Evolutionary conservation across 2,113 vertebrate genomes (phyloP).

Genomic region (Electrona antarctica): DNA sequence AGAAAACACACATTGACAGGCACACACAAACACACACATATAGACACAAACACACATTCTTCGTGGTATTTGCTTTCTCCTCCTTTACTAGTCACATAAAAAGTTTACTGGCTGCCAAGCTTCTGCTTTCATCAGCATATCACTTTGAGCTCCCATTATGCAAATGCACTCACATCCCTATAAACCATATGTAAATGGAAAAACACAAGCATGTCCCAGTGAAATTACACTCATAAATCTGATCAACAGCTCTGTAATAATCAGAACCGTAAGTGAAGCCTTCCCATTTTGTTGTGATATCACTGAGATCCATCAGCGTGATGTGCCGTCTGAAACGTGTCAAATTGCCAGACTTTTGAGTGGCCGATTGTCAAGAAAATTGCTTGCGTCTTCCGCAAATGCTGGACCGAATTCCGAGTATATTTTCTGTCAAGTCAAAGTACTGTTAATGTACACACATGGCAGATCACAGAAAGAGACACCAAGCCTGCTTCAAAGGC

Average conservation of each 20-base stretch:
- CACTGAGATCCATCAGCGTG: constrained; percentile 40
- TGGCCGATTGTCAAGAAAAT: constrained; percentile 50
- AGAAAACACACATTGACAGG: background rate
- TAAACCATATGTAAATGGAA: constrained; percentile 74
- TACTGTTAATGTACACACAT: background rate
- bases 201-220: constrained; percentile 69
- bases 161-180: constrained; percentile 70
- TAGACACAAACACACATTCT: background rate
- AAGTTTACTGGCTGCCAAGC: constrained; percentile 60
- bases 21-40: background rate
- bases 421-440: constrained; percentile 23
- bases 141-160: constrained; percentile 73
- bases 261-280: constrained; percentile 63
- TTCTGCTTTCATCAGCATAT: constrained; percentile 74
- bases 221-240: constrained; percentile 75
- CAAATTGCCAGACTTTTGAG: constrained; percentile 50
- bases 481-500: constrained; percentile 17
- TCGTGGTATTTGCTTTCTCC: constrained; percentile 56
- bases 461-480: constrained; percentile 11
- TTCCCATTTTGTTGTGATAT: constrained; percentile 37
- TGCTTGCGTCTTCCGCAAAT: constrained; percentile 30
- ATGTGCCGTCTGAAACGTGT: constrained; percentile 39
- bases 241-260: constrained; percentile 68
- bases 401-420: constrained; percentile 27
- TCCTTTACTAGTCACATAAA: constrained; percentile 59